A percentile compares a stretch with the other conserved stretches of the same genome.
Conservation (phyloP, 2,113 vertebrate genomes). For the Lasiurus cinereus region DNA sequence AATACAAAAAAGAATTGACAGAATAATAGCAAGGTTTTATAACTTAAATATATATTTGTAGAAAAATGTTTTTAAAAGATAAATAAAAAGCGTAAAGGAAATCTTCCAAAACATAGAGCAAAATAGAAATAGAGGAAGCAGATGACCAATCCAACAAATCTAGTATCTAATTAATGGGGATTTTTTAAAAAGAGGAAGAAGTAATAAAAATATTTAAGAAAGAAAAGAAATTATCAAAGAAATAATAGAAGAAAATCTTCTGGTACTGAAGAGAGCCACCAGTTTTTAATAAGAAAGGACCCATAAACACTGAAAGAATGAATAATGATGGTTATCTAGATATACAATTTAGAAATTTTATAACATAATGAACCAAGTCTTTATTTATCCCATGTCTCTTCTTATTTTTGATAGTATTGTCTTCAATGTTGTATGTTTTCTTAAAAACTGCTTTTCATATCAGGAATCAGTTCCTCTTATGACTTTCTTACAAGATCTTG, state of each 20-base stretch:
- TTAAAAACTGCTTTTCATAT: background rate
- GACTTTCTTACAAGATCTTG: background rate
- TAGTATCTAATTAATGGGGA: background rate
- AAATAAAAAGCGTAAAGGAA: background rate
- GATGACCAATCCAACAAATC: background rate
- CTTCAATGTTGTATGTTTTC: background rate
- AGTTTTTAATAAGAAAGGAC: background rate
- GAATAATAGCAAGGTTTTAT: background rate
- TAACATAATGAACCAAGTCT: background rate
- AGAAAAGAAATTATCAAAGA: conserved; percentile 13
- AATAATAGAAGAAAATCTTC: background rate
- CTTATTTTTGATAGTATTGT: background rate
- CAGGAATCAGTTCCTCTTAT: background rate
- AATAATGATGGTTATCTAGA: background rate
- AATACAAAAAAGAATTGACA: background rate
- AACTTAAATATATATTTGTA: background rate
- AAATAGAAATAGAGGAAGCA: background rate
- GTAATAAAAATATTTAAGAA: background rate
- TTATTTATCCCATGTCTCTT: background rate
- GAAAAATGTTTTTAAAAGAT: background rate
- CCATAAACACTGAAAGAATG: background rate
- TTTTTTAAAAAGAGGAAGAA: background rate
- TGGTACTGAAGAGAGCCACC: background rate
- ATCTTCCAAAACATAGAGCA: background rate
- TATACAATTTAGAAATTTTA: background rate